These are phyloP conservation scores for Chaunax sp. DNA, from an alignment of 2,797 vertebrate genomes.

Conservation along the genomic window DNA sequence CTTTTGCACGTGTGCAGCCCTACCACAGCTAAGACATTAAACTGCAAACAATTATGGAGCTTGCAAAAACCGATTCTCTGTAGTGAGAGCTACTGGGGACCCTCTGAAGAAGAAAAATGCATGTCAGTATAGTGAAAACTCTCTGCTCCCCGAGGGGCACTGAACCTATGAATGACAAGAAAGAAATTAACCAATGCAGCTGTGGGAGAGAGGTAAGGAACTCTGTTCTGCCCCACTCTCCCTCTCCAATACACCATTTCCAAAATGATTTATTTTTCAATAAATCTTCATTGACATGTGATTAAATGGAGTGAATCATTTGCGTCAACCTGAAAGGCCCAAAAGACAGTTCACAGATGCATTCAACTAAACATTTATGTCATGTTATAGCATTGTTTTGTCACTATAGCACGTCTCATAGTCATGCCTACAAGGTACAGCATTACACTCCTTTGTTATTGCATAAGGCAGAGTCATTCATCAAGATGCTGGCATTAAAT, in stretches of 20 bases:
- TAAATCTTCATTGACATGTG: conserved; percentile 53
- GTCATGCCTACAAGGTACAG: not conserved
- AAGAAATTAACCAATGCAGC: conserved; percentile 66
- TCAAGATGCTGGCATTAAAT: conserved; percentile 25
- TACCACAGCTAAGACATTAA: conserved; percentile 48
- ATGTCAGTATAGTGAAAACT: conserved; percentile 77
- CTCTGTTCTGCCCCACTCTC: conserved; percentile 10
- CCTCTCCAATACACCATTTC: conserved; percentile 40
- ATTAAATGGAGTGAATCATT: conserved; percentile 62
- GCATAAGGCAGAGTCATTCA: conserved; percentile 17
- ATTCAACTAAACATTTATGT: too few species aligned
- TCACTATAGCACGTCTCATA: not conserved
- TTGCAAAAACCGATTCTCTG: conserved; percentile 76
- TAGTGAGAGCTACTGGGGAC: conserved; percentile 51
- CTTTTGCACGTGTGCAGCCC: conserved; percentile 36
- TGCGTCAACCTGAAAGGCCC: conserved; percentile 44
- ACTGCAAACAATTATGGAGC: conserved; percentile 55
- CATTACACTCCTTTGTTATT: conserved; percentile 13
- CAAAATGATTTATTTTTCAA: conserved; percentile 59
- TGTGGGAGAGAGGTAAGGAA: conserved; percentile 49
- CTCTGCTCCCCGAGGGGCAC: conserved; percentile 50
- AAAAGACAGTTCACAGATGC: conserved; percentile 44
- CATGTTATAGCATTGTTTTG: conserved; percentile 26
- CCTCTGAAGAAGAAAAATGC: conserved; percentile 73
- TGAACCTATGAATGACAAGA: conserved; percentile 70